Percentiles rank a stretch among this genome's conserved stretches.
Evolutionary conservation across 2,888 invertebrate genomes (phyloP).

Genomic region (Mimachlamys varia): DNA sequence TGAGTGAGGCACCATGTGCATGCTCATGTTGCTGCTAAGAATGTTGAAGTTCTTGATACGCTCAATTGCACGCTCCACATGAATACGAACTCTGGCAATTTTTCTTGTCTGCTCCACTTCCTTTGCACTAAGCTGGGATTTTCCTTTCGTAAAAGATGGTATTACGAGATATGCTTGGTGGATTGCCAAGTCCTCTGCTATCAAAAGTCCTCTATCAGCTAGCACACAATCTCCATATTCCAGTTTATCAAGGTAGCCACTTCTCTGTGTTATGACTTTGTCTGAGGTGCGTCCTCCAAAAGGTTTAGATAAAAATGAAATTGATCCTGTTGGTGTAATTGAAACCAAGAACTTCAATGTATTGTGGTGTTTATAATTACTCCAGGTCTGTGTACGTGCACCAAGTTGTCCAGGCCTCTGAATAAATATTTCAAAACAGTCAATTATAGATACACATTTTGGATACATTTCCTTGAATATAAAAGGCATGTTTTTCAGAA

Average conservation of each 20-base stretch:
- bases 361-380: constrained; percentile 52
- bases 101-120: constrained; percentile 44
- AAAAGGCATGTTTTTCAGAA: constrained; percentile 43
- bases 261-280: constrained; percentile 46
- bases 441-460: constrained; percentile 43
- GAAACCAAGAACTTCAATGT: constrained; percentile 48
- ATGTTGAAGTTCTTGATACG: too few species aligned
- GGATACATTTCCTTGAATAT: constrained; percentile 44
- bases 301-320: constrained; percentile 47
- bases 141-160: constrained; percentile 50
- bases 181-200: constrained; percentile 44
- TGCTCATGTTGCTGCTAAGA: too few species aligned
- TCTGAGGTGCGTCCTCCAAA: constrained; percentile 49
- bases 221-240: not conserved
- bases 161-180: constrained; percentile 42
- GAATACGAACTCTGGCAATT: constrained; percentile 49
- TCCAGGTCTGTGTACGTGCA: constrained; percentile 47
- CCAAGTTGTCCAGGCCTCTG: constrained; percentile 46
- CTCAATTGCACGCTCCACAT: too few species aligned
- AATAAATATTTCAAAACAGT: constrained; percentile 49
- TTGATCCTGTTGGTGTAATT: constrained; percentile 51
- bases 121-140: constrained; percentile 46
- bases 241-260: constrained; percentile 50
- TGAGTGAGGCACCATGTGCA: too few species aligned
- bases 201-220: constrained; percentile 51